These are phyloP conservation scores for Aphelocoma californica DNA, from an alignment of 2,797 vertebrate genomes.

Conservation along the genomic window DNA sequence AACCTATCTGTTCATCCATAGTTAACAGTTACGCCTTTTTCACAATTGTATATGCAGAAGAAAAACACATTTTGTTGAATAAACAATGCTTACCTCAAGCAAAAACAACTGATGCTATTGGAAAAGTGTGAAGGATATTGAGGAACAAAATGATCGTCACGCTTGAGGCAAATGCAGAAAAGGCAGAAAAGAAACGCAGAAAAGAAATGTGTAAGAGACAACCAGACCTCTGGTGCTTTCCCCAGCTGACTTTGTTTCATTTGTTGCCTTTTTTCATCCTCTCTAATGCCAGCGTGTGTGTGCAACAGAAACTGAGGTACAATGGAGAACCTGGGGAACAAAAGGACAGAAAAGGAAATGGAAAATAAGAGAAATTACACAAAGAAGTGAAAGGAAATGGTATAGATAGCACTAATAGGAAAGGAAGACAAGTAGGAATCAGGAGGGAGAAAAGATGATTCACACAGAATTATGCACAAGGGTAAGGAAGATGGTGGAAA, in stretches of 20 bases:
- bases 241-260: background rate
- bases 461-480: background rate
- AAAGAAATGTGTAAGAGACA: background rate
- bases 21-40: background rate
- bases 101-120: background rate
- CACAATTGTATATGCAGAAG: background rate
- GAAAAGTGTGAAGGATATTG: background rate
- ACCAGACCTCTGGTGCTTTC: background rate
- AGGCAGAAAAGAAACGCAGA: background rate
- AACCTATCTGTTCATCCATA: background rate
- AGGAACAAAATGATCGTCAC: background rate
- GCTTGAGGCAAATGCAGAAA: background rate
- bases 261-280: background rate
- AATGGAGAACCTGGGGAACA: accelerated
- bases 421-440: background rate
- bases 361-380: background rate
- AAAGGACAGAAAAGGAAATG: background rate
- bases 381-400: background rate
- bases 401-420: background rate
- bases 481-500: background rate
- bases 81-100: background rate
- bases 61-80: background rate
- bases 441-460: background rate
- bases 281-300: background rate
- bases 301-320: background rate